Base-by-base conservation (phyloP, 2,888 invertebrate species). In the Parnassius apollo region DNA sequence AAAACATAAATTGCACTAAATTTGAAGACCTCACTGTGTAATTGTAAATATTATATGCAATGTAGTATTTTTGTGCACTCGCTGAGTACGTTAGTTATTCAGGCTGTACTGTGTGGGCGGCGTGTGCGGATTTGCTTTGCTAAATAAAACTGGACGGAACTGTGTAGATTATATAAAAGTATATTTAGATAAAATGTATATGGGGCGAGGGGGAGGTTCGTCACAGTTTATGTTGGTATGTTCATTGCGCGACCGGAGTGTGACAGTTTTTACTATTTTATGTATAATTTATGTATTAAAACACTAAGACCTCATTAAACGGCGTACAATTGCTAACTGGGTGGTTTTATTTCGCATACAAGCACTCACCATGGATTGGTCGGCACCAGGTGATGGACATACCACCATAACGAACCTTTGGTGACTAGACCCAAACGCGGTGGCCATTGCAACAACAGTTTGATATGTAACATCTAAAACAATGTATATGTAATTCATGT, bases 271-370 rank as follows among this genome's bases (percentile, higher is more conserved):
- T 68, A 70, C 68, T 72, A 74, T 74, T 77, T 74, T 81, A 80
- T 83, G 76, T 80, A 75, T 70, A 65, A 73, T 67, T 75, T 70
- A 76, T 88, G 85, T 89, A 85, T 82, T 81, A 78, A 80, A 82
- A 82, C 80, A 82, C 77, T 81, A 88, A 83, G 81, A 87, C 83
- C 79, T 86, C 83, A 89, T 91, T 91, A 90, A 91, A 88, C 79
- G 73, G 80, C 86, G 82, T 89, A 82, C 82, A 81, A 85, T 85
- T 84, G 82, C 80, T 83, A 82, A 77, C 72, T 72, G 65, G 69
- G 80, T 85, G 79, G 89, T 91, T 91, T 91, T 87, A 90, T 91
- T 91, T 90, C 74, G 68, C 67, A 66, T 68, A 55, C 66, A 67
- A 12, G 12, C 46, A 66, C 74, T 72, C 77, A 75, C 78, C 80